phyloP scores from a whole-genome alignment of 2,797 vertebrate species.

The Serranus cabrilla region DNA sequence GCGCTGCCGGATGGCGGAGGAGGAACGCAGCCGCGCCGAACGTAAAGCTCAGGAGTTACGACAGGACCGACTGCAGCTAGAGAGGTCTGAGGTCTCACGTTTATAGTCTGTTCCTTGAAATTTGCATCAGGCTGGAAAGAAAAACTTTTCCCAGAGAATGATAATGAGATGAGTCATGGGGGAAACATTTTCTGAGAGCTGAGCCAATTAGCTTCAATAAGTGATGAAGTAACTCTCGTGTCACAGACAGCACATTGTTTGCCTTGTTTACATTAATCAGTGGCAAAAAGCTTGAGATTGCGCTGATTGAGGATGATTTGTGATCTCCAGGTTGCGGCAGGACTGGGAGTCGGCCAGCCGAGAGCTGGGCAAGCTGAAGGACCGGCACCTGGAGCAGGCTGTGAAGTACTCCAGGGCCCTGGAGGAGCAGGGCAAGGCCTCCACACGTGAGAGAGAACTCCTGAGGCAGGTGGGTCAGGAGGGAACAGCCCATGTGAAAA shows the following conservation, averaged over 20 bases:
- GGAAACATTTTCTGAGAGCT: no score
- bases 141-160: background rate
- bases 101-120: background rate
- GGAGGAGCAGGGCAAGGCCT: conserved; percentile 90
- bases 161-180: background rate
- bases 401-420: conserved; percentile 92
- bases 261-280: background rate
- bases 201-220: background rate
- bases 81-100: conserved; percentile 79
- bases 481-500: fast-evolving
- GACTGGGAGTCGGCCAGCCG: conserved; percentile 87
- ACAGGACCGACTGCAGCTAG: conserved; percentile 88
- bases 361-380: conserved; percentile 92
- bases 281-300: background rate
- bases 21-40: conserved; percentile 89
- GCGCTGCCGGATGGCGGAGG: conserved; percentile 89
- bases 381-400: conserved; percentile 93
- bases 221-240: background rate
- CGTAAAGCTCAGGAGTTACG: conserved; percentile 88
- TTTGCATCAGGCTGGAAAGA: background rate
- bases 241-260: background rate
- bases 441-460: conserved; percentile 89
- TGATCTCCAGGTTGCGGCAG: conserved; percentile 85
- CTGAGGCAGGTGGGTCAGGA: conserved; percentile 71
- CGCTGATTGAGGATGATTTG: conserved; percentile 23